Base-by-base conservation (phyloP, 2,113 vertebrate species). In the Dromaius novaehollandiae region DNA sequence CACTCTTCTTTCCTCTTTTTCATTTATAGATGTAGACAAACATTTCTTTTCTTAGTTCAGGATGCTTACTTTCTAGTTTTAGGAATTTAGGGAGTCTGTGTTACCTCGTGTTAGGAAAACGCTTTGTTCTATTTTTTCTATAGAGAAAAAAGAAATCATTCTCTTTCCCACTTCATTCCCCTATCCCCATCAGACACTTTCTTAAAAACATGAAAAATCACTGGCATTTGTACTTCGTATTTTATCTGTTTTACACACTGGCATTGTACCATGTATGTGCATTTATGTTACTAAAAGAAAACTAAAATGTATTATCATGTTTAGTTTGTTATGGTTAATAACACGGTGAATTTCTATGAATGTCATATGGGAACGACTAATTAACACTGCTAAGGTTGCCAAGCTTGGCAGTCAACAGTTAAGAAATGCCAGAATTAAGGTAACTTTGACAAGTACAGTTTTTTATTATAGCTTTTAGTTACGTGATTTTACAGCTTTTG, bases 1-100 rank as follows among this genome's bases (percentile, higher is more conserved):
- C 95, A 91, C 75, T 90, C 48, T 83, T 84, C 82, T 95, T 96
- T 79, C 48, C 42, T 71, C 42, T 81, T 93, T 96, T 96, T 86
- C 48, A 77, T 93, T 76, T 96, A 56, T 61, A 94, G 58, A 93
- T 40, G 32, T 94, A 92, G 78, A 84, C 69, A 94, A 90, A 50
- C 34, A 15, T 36, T 68, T 68, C 5, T 46, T 4, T 22, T 30
- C 6, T 2, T 20, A 10, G 2, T 44, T 58, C 11, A 75, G 6
- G 32, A 40, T 77, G 4, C 19, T 80, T 78, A 20, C n/a, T 83
- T 77, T 71, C 44, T 9, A 22, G 9, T 86, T 74, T 81, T 46
- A 75, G 15, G 13, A 34, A 63, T 78, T 78, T 78, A 70, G 22
- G 16, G 15, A 81, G 7, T 83, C 73, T 66, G 6, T 88, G 11